Evolutionary conservation across 2,113 vertebrate species (phyloP), one percentile per base, ranked within the genome.

Genomic region (Alaudala cheleensis): DNA sequence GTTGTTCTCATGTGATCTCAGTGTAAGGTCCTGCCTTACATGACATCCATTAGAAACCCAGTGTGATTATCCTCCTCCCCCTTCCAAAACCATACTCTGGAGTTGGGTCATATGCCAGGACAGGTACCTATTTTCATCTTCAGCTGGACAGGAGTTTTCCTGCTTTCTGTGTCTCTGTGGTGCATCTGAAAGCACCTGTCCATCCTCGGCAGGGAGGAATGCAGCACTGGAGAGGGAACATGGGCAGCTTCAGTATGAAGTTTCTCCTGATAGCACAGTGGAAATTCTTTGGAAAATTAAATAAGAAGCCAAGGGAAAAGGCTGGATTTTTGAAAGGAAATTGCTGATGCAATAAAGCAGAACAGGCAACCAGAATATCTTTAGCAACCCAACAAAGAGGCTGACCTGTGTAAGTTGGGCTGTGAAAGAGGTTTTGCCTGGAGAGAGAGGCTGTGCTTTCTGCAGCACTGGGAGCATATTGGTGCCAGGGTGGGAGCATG

Each of bases 201-300:
- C 47, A 7, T 58, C 64, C 47, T 56, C 0, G 0, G 11, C 44
- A n/a, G 49, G 76, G 60, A 71, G 60, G 66, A 91, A 91, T 50
- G 66, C 78, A 65, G 54, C 39, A 37, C 56, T 71, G n/a, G 54
- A 74, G 24, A 24, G 28, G 44, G 22, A 37, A 49, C 34, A 34
- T 0, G 22, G 14, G 45, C 8, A 1, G 14, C 6, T 71, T 76
- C 23, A 14, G 9, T 9, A 21, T 50, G 62, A 86, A 57, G 23
- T 40, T 91, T 65, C 70, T 85, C 26, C 49, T 25, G 34, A 33
- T 61, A 54, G 34, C 19, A 23, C 2, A 2, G n/a, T 86, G 54
- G 53, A 80, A 94, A 67, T 74, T 47, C 47, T 81, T 71, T 74
- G 53, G 76, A 94, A 96, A 92, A 86, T 86, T 56, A 77, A 94